A percentile compares a stretch with the other conserved stretches of the same genome.
Conservation (phyloP, 2,113 vertebrate genomes). For the Lampris megalopsis region DNA sequence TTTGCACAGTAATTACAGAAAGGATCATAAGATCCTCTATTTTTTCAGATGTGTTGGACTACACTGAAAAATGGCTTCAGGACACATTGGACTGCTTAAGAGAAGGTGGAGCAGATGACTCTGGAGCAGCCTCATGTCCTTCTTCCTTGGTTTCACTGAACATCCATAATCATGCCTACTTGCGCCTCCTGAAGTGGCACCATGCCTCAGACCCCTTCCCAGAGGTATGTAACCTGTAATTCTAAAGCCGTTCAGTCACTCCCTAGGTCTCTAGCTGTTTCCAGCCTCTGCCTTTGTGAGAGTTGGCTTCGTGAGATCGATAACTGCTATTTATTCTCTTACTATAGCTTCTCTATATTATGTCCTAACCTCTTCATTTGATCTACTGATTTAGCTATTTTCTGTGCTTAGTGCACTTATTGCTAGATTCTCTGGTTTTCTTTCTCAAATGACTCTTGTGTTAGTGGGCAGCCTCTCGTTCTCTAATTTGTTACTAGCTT, state of each 20-base stretch:
- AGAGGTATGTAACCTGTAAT: constrained; percentile 82
- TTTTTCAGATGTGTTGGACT: constrained; percentile 90
- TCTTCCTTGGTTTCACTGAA: constrained; percentile 56
- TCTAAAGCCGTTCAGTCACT: neutral
- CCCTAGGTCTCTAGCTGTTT: neutral
- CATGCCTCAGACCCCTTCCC: constrained; percentile 89
- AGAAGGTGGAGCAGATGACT: constrained; percentile 56
- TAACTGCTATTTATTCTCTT: too few species aligned
- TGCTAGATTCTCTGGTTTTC: too few species aligned
- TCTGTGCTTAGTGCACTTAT: too few species aligned
- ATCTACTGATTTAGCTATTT: too few species aligned
- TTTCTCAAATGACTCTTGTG: too few species aligned
- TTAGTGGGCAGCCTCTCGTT: too few species aligned
- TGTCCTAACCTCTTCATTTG: too few species aligned
- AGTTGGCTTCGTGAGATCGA: too few species aligned
- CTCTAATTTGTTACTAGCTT: too few species aligned
- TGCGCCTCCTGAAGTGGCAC: constrained; percentile 93
- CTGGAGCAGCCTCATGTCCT: constrained; percentile 49
- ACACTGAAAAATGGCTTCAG: constrained; percentile 91
- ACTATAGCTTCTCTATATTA: too few species aligned
- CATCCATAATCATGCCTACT: constrained; percentile 91
- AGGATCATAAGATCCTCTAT: neutral
- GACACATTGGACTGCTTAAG: constrained; percentile 84
- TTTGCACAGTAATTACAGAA: too few species aligned
- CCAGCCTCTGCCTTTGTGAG: neutral